Base-by-base conservation (phyloP, 2,113 vertebrate species). In the Atlantisia rogersi region DNA sequence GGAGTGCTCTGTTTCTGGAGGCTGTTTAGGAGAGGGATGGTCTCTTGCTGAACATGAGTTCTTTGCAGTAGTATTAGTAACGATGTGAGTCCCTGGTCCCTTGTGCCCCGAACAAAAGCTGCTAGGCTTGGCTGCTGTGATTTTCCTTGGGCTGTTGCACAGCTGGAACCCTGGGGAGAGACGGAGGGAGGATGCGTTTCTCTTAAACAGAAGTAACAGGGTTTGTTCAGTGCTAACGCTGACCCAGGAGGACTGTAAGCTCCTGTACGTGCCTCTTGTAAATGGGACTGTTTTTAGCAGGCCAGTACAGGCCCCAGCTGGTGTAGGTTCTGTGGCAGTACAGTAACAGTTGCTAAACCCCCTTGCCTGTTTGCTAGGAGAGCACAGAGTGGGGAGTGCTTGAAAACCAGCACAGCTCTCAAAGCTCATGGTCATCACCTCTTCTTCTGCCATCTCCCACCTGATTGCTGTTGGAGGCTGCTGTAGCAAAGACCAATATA, bases 391-490 rank as follows among this genome's bases (percentile, higher is more conserved):
- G 15, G 14, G 26, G 25, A 64, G 15, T 55, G 58, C 69, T 50
- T 86, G 82, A 52, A 83, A 93, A 75, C 10, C 35, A 65, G 1
- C 2, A 11, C 52, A 76, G 15, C 32, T 71, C 31, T 88, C 31
- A 15, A 50, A 92, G 44, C 40, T 46, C 1, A 0, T 39, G 55
- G 52, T 53, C 42, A n/a, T 79, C 44, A 44, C 9, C 15, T 68
- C n/a, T 77, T 68, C n/a, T 77, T 59, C 52, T 82, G 58, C 82
- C 17, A 2, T 53, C 42, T 92, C 56, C 11, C 8, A 22, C 4
- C 9, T 1, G 4, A 56, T 71, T 0, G 0, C 58, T 64, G 39
- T 5, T 68, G 35, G 60, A 89, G 63, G 22, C 29, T 64, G 21
- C 55, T 1, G 2, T 39, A 73, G 44, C 44, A 81, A 81, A 65